Evolutionary conservation across 2,888 invertebrate species (phyloP).

Genomic region (Drosophila prostipennis): DNA sequence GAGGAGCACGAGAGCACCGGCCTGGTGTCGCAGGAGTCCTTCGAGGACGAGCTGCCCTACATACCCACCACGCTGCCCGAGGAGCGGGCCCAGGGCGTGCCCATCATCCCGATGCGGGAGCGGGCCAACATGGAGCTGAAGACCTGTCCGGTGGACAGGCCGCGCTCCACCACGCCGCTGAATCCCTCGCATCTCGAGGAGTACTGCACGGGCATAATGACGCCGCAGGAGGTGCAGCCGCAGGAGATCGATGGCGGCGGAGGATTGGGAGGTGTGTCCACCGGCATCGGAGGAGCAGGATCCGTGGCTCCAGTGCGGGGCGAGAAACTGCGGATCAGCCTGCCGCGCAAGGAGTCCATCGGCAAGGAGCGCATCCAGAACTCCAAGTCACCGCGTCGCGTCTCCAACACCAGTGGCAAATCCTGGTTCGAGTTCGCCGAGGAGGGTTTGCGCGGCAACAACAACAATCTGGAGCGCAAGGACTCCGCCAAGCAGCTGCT

Average conservation of each 20-base stretch:
- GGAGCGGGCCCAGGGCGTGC: constrained; percentile 92
- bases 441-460: constrained; percentile 85
- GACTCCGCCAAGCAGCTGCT: constrained; percentile 80
- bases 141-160: constrained; percentile 90
- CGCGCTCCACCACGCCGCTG: constrained; percentile 90
- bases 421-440: constrained; percentile 88
- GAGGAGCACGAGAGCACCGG: constrained; percentile 90
- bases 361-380: constrained; percentile 81
- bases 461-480: constrained; percentile 76
- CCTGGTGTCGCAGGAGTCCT: constrained; percentile 92
- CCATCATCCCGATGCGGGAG: constrained; percentile 92
- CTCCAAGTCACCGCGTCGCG: constrained; percentile 85
- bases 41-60: constrained; percentile 94
- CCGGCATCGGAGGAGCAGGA: neutral
- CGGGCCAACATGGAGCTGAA: constrained; percentile 87
- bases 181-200: constrained; percentile 90
- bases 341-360: constrained; percentile 87
- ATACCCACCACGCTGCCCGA: constrained; percentile 95
- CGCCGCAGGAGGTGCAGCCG: constrained; percentile 56
- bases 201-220: constrained; percentile 86
- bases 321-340: constrained; percentile 89
- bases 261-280: neutral
- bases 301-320: constrained; percentile 77
- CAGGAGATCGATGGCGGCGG: constrained; percentile 1
- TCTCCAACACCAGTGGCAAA: constrained; percentile 85